Evolutionary conservation across 2,888 invertebrate genomes (phyloP).

Genomic region (Cheilosia vulpina): DNA sequence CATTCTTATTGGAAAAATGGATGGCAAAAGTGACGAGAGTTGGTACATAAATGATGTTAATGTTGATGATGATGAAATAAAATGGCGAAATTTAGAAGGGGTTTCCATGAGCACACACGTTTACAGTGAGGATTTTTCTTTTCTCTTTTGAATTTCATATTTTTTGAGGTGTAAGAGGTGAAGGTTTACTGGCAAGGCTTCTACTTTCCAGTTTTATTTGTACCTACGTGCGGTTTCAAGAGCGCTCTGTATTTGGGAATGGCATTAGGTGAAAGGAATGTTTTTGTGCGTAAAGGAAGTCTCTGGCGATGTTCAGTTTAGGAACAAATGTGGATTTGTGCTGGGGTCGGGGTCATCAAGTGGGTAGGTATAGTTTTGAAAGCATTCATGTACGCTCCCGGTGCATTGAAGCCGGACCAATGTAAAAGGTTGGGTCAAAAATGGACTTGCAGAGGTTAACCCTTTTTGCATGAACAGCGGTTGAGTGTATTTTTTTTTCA

Average conservation of each 20-base stretch:
- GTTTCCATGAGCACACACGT: conserved; percentile 35
- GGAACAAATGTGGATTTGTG: not conserved
- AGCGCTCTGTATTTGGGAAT: conserved; percentile 15
- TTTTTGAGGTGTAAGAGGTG: conserved; percentile 23
- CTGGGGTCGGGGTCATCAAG: conserved; percentile 19
- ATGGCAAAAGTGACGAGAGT: conserved; percentile 38
- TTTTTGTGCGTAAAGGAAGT: conserved; percentile 17
- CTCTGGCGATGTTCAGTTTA: conserved; percentile 9
- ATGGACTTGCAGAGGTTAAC: not conserved
- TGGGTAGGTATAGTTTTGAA: conserved; percentile 3
- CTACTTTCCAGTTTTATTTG: not conserved
- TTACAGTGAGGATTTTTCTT: conserved; percentile 44
- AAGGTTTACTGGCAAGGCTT: conserved; percentile 44
- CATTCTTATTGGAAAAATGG: conserved; percentile 38
- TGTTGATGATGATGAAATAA: conserved; percentile 29
- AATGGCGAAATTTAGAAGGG: conserved; percentile 39
- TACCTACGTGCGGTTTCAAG: not conserved
- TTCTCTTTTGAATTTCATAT: conserved; percentile 4
- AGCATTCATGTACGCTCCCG: not conserved
- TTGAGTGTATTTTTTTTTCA: not conserved
- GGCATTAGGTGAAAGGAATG: conserved; percentile 37
- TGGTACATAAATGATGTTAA: conserved; percentile 40
- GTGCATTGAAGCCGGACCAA: not conserved
- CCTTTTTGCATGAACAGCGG: not conserved
- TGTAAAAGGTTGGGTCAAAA: not conserved